A percentile compares a stretch with the other conserved stretches of the same genome.
phyloP scores from a whole-genome alignment of 2,797 vertebrate species.

The Phalanger gymnotis region DNA sequence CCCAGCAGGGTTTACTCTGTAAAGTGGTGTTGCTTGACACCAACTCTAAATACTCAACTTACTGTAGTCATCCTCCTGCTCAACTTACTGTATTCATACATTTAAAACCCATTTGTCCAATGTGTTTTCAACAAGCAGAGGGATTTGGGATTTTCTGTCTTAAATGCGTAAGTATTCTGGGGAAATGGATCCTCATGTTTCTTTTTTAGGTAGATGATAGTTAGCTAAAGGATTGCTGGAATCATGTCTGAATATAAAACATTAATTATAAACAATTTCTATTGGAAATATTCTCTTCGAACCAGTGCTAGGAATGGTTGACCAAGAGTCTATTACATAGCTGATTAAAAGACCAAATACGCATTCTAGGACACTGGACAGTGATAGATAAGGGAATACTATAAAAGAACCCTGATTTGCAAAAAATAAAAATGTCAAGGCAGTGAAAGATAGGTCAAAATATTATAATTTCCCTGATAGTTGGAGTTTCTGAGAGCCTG shows the following conservation, averaged over 20 bases:
- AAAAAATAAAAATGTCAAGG: background rate
- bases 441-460: background rate
- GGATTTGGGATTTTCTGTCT: background rate
- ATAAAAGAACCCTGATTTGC: background rate
- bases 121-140: background rate
- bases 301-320: background rate
- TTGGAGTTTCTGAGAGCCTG: background rate
- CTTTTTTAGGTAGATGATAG: conserved; percentile 3
- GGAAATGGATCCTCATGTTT: background rate
- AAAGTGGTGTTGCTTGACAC: conserved; percentile 36
- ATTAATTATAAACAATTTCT: background rate
- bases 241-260: background rate
- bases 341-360: background rate
- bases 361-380: background rate
- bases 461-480: background rate
- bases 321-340: background rate
- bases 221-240: background rate
- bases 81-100: background rate
- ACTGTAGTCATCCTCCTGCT: background rate
- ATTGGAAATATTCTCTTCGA: background rate
- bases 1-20: background rate
- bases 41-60: background rate
- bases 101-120: background rate
- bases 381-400: background rate
- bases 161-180: background rate